Evolutionary conservation across 2,888 invertebrate species (phyloP).

Genomic region (Auanema freiburgensis): DNA sequence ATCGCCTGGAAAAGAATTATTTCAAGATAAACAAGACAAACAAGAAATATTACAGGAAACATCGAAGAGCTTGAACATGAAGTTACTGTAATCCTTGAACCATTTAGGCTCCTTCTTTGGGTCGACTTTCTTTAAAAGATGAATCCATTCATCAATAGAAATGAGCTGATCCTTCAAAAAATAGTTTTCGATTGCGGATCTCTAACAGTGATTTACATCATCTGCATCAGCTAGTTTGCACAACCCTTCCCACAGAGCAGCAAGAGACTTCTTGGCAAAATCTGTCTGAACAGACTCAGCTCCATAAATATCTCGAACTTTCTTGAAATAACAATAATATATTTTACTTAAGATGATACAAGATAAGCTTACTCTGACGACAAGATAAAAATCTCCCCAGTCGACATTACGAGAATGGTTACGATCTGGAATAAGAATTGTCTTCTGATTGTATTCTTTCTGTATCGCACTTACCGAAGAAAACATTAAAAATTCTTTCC

Average conservation of each 20-base stretch:
- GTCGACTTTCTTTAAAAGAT: constrained; percentile 45
- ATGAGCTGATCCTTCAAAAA: constrained; percentile 48
- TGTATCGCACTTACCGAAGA: constrained; percentile 51
- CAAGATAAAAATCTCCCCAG: constrained; percentile 63
- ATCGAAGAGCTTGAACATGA: constrained; percentile 64
- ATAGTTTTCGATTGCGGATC: neutral
- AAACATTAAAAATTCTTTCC: constrained; percentile 61
- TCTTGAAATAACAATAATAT: constrained; percentile 37
- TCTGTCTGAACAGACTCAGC: constrained; percentile 58
- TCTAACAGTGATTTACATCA: constrained; percentile 24
- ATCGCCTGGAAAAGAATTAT: constrained; percentile 40
- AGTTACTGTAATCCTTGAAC: constrained; percentile 60
- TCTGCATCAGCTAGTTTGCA: constrained; percentile 52
- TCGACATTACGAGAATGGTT: constrained; percentile 58
- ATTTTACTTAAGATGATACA: neutral
- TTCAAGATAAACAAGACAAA: neutral
- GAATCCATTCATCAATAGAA: constrained; percentile 57
- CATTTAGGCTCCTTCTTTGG: constrained; percentile 53
- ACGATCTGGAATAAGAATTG: constrained; percentile 46
- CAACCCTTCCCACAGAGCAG: constrained; percentile 61
- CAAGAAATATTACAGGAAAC: constrained; percentile 49
- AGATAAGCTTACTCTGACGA: constrained; percentile 51
- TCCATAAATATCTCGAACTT: constrained; percentile 63
- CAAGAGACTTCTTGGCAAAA: constrained; percentile 56
- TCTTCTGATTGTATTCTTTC: neutral